Percentiles rank a stretch among this genome's conserved stretches.
These are phyloP conservation scores for Myathropa florea DNA, from an alignment of 2,888 invertebrate species.

Conservation along the genomic window DNA sequence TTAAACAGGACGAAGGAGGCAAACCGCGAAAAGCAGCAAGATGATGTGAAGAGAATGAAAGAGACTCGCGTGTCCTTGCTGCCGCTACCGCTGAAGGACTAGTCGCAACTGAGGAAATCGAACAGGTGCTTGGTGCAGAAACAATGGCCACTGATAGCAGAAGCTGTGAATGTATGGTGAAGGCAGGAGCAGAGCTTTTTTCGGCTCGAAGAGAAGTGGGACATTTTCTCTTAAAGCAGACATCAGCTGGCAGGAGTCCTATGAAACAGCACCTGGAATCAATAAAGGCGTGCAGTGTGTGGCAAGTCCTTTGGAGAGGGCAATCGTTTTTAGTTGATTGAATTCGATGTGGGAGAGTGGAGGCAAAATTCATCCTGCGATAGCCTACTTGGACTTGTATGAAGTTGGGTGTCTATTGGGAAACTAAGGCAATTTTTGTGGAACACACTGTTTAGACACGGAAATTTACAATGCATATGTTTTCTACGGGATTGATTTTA, in stretches of 20 bases:
- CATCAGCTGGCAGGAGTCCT: background rate
- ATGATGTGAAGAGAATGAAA: slow-evolving; percentile 8
- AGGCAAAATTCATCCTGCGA: too few species aligned
- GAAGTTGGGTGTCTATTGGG: too few species aligned
- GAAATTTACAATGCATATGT: too few species aligned
- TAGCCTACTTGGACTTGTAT: too few species aligned
- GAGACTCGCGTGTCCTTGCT: slow-evolving; percentile 35
- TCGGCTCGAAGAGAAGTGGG: background rate
- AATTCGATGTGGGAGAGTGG: too few species aligned
- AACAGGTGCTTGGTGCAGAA: slow-evolving; percentile 51
- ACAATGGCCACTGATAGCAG: slow-evolving; percentile 19
- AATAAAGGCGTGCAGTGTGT: background rate
- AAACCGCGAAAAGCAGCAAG: slow-evolving; percentile 25
- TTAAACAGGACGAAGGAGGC: slow-evolving; percentile 14
- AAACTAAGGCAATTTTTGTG: too few species aligned
- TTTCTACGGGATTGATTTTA: too few species aligned
- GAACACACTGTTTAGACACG: too few species aligned
- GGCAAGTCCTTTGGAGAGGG: background rate
- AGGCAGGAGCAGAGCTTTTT: slow-evolving; percentile 2
- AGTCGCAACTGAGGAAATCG: slow-evolving; percentile 64
- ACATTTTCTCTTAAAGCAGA: background rate
- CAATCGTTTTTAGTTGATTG: too few species aligned
- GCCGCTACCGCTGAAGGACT: slow-evolving; percentile 38
- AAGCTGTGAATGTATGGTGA: background rate
- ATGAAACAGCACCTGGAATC: background rate